Evolutionary conservation across 1,140 invertebrate species (phyloP), one percentile per base, ranked within the genome.

Genomic region (Ditylenchus dipsaci): DNA sequence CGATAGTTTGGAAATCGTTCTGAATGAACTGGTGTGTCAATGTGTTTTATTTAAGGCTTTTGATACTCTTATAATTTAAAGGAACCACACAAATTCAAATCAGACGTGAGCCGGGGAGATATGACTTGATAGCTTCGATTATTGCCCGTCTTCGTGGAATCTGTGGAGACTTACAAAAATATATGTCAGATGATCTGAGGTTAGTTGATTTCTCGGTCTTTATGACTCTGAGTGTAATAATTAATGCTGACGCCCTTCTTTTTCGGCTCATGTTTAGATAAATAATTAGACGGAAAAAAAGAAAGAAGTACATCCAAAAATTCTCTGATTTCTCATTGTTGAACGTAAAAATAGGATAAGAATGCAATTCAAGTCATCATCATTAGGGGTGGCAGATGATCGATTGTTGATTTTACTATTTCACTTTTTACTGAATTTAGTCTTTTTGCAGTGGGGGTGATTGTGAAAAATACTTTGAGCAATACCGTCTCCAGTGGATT

Each of bases 61-160:
- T 26, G 23, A 3, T 8, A 53, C 15, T 53, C 3, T 7, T 53
- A 17, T 7, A 38, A 38, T 5, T 38, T 53, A 7, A 74, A 9
- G 49, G 74, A 75, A 56, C 33, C 78, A 43, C 29, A 71, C 26
- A 66, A 65, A 64, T 72, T 76, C 27, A 45, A 67, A 11, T 73
- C 67, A 1, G 70, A 78, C 9, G 26, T 59, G 0, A 66, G 58
- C 5, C 66, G 74, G 0, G 72, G 73, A 49, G 66, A 13, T 75
- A 75, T 62, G 76, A 75, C 38, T 66, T 75, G 15, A 75, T 75
- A 21, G 42, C 49, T 21, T 78, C 76, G 27, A 59, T 75, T 23
- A 30, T 78, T 15, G 45, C 61, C 19, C 38, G 74, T 19, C 27
- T 76, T 33, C 57, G 65, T 19, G 72, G 74, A 38, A 57, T 78